A percentile compares a stretch with the other conserved stretches of the same genome.
Evolutionary conservation across 2,888 invertebrate genomes (phyloP).

Genomic region (Leptopilina drosophilae): DNA sequence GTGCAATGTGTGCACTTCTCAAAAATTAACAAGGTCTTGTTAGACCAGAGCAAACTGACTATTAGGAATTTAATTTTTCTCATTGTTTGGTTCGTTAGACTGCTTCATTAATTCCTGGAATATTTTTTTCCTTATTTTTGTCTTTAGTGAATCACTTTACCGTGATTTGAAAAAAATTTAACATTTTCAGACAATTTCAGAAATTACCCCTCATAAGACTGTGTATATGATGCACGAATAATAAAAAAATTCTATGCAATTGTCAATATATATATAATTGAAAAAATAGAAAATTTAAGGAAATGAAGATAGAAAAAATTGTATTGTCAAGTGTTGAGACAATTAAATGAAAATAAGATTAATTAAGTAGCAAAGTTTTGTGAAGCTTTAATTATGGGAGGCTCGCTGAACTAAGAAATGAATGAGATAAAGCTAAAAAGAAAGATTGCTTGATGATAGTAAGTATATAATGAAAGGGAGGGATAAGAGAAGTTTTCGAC

Average conservation of each 20-base stretch:
- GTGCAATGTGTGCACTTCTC: conserved; percentile 10
- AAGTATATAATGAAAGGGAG: conserved; percentile 2
- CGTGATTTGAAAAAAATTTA: neutral
- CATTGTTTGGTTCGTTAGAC: neutral
- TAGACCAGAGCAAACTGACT: conserved; percentile 9
- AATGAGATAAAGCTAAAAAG: conserved; percentile 20
- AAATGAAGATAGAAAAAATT: neutral
- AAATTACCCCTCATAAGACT: too few relatives aligned
- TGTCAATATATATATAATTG: neutral
- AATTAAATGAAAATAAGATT: conserved; percentile 11
- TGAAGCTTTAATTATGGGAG: neutral
- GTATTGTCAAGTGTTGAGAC: neutral
- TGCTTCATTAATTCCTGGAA: neutral
- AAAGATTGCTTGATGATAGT: conserved; percentile 31
- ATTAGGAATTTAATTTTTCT: conserved; percentile 2
- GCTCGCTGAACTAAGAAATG: neutral
- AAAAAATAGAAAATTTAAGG: neutral
- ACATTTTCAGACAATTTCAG: neutral
- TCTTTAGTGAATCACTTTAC: neutral
- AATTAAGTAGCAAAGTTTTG: conserved; percentile 1
- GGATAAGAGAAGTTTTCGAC: neutral
- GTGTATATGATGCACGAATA: too few relatives aligned
- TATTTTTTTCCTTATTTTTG: neutral
- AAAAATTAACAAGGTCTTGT: conserved; percentile 5
- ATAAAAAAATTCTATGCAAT: too few relatives aligned